Evolutionary conservation across 2,113 vertebrate genomes (phyloP).

Genomic region (Hepsetus odoe): DNA sequence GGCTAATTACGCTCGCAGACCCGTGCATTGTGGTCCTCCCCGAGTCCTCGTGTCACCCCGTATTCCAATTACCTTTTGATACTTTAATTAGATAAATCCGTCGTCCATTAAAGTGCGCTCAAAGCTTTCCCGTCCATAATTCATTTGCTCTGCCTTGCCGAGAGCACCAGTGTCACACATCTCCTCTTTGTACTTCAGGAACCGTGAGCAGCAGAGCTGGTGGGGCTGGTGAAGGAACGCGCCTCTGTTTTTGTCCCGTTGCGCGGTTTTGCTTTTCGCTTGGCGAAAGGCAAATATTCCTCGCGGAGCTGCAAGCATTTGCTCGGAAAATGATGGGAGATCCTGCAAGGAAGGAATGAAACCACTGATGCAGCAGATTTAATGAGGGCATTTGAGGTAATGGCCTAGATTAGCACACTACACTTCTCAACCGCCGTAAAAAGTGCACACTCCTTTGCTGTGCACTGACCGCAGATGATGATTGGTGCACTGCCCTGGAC

Average conservation of each 20-base stretch:
- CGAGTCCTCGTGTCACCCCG: constrained; percentile 29
- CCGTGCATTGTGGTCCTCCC: constrained; percentile 18
- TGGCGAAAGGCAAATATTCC: constrained; percentile 1
- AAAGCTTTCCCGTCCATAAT: constrained; percentile 4
- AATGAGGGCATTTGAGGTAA: neutral
- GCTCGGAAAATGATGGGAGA: neutral
- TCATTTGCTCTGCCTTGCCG: neutral
- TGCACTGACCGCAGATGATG: too few species aligned
- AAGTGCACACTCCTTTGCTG: too few species aligned
- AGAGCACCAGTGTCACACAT: neutral
- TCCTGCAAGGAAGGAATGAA: neutral
- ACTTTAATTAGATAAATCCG: constrained; percentile 53
- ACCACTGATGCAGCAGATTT: neutral
- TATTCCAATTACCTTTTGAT: constrained; percentile 50
- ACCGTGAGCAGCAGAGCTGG: constrained; percentile 26
- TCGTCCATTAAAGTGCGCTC: constrained; percentile 53
- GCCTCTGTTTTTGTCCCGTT: neutral
- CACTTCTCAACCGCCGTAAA: too few species aligned
- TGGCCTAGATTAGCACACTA: neutral
- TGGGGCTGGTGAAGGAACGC: neutral
- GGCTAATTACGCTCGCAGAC: constrained; percentile 29
- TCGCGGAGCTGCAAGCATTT: neutral
- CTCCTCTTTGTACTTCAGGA: constrained; percentile 2
- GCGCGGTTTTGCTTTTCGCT: neutral
- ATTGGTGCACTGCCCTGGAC: neutral